Base-by-base conservation (phyloP, 92 coral and sea anemone species). In the Paramuricea clavata region DNA sequence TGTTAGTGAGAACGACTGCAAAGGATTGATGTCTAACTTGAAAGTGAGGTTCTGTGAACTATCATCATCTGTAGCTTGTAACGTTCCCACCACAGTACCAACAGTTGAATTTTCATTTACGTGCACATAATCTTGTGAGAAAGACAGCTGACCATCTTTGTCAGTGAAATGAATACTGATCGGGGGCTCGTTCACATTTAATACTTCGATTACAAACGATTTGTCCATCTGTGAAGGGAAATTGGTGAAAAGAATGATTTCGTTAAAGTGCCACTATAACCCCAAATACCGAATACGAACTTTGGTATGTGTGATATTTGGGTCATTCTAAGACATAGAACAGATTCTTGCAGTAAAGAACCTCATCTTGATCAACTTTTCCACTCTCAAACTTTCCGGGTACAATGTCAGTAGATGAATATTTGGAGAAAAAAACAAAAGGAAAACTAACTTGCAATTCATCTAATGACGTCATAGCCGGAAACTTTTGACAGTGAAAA, bases 111-210 rank as follows among this genome's bases (percentile, higher is more conserved):
- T 94, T 78, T 94, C 99, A 17, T 89, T 88, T 52, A 90, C 89
- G 13, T 90, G 89, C 12, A 95, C 93, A 74, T 82, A 27, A 78
- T 93, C 89, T 1, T 32, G 62, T 2, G 95, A 88, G 74, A 94
- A 96, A 6, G 82, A 17, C 79, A 85, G 69, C 81, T 94, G 98
- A 5, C 98, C 97, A 33, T 87, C 91, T 17, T 68, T 83, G 33
- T 98, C 87, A 0, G 93, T 93, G 16, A 94, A 81, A 74, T 92
- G 91, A 78, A 94, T 88, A 80, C 69, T 83, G 78, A 94, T 79
- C 0, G 99, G 99, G 1, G 98, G 91, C 65, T 96, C 99, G 85
- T 96, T 93, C 25, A 87, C 93, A 73, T 96, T 86, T 73, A 96
- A 77, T 6, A 96, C 97, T 77, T 94, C 98, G 62, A 96, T 93